phyloP scores from a whole-genome alignment of 2,797 vertebrate species.

The Steatocranus sp. region DNA sequence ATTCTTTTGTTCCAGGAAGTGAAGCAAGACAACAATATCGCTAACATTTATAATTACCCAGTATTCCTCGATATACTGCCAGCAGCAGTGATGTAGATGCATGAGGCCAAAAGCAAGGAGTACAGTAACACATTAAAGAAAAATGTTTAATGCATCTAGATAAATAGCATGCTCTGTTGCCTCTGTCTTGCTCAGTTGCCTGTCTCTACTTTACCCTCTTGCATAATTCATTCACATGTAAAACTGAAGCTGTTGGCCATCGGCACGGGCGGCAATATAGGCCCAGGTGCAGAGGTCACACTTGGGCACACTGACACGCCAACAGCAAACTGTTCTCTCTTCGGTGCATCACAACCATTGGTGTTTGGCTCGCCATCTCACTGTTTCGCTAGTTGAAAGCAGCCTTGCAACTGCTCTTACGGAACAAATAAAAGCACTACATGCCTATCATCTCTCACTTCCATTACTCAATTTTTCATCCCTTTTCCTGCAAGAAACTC shows the following conservation, averaged over 20 bases:
- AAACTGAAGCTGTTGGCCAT: slow-evolving; percentile 56
- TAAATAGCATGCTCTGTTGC: not conserved
- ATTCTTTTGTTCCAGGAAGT: slow-evolving; percentile 46
- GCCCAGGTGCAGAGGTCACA: slow-evolving; percentile 42
- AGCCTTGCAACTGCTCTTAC: not conserved
- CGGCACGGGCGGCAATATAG: slow-evolving; percentile 20
- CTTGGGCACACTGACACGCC: slow-evolving; percentile 20
- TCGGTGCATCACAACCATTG: not conserved
- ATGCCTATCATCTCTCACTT: slow-evolving; percentile 4
- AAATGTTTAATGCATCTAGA: not conserved
- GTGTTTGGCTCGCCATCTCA: slow-evolving; percentile 8
- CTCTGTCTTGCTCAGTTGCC: not conserved
- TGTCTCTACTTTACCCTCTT: slow-evolving; percentile 29
- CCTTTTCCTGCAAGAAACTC: not conserved
- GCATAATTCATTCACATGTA: slow-evolving; percentile 70
- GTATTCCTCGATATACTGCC: not conserved
- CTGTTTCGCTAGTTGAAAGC: not conserved
- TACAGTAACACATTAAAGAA: not conserved
- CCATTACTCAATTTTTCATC: not conserved
- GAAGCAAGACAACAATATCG: slow-evolving; percentile 30
- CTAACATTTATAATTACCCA: slow-evolving; percentile 7
- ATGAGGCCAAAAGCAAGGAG: not conserved
- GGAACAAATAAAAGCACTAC: slow-evolving; percentile 17
- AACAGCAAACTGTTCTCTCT: slow-evolving; percentile 16
- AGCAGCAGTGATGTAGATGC: not conserved